Evolutionary conservation across 2,113 vertebrate genomes (phyloP), one percentile per base, ranked within the genome.

Genomic region (Eubucco bourcierii): DNA sequence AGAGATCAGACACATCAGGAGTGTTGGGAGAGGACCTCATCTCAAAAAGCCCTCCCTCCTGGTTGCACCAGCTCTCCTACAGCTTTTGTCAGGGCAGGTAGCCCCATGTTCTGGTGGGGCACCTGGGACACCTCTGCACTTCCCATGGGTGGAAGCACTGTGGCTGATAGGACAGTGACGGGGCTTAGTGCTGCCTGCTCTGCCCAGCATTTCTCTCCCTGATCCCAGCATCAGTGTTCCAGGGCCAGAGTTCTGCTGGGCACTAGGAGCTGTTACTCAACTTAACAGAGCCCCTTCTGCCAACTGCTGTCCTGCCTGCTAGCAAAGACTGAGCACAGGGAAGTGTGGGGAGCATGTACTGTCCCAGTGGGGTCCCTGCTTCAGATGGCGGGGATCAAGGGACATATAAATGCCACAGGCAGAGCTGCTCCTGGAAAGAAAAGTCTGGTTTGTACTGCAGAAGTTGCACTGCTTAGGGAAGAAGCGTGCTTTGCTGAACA

Each of bases 1-100:
- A 97, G 65, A 96, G 80, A 96, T 71, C 20, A 96, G 66, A 97
- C 34, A 34, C 14, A 39, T 24, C 31, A 71, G 23, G 70, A 64
- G n/a, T 0, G 1, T 21, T 18, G 4, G 8, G 11, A 66, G 21
- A 34, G 19, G 50, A 34, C 25, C 23, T 88, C 23, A 67, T 66
- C n/a, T 68, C 25, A 23, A 53, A 25, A 3, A 59, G 6, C 39
- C 21, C 28, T 86, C 67, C 33, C 23, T 77, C 46, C 37, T 41
- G 73, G n/a, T n/a, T 66, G 13, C 0, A 0, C 16, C 2, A 8
- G 11, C 27, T 37, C 46, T 91, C 44, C 60, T 4, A 2, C 66
- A 81, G 47, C 58, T 64, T 4, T 41, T 31, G 19, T 5, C 15
- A 44, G 23, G 9, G 24, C 7, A 47, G 17, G 17, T 12, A 78